Evolutionary conservation across 2,797 vertebrate genomes (phyloP).

Genomic region (Melopsittacus undulatus): DNA sequence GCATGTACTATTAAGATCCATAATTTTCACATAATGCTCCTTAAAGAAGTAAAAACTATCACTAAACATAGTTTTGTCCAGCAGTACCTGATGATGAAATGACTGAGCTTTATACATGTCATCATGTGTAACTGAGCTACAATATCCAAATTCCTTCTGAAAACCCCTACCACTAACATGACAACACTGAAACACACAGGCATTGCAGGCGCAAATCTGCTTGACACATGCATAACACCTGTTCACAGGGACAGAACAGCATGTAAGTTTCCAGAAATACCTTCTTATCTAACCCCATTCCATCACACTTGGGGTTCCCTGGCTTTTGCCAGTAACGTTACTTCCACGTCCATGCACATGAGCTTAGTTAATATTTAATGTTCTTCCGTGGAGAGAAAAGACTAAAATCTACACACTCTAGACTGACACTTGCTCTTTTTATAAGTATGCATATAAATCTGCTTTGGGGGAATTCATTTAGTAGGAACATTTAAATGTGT

Average conservation of each 20-base stretch:
- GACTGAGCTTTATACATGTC: background rate
- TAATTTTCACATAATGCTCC: background rate
- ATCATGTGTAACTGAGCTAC: background rate
- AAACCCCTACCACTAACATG: background rate
- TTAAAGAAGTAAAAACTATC: background rate
- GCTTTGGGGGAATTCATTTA: background rate
- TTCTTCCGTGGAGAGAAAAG: background rate
- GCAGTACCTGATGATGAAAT: background rate
- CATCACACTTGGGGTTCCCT: background rate
- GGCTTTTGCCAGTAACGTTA: background rate
- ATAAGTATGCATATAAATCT: background rate
- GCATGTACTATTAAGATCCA: background rate
- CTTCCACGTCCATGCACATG: background rate
- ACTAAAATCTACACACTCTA: background rate
- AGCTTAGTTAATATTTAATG: background rate
- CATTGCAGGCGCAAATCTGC: conserved; percentile 9
- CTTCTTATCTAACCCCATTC: background rate
- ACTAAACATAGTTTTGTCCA: background rate
- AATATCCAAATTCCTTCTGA: background rate
- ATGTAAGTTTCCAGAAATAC: background rate
- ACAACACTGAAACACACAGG: background rate
- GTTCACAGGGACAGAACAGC: background rate
- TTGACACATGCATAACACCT: background rate
- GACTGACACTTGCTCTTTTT: background rate
- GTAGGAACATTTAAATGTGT: background rate